Evolutionary conservation across 2,797 vertebrate species (phyloP), one percentile per base, ranked within the genome.

Genomic region (Takifugu rubripes): DNA sequence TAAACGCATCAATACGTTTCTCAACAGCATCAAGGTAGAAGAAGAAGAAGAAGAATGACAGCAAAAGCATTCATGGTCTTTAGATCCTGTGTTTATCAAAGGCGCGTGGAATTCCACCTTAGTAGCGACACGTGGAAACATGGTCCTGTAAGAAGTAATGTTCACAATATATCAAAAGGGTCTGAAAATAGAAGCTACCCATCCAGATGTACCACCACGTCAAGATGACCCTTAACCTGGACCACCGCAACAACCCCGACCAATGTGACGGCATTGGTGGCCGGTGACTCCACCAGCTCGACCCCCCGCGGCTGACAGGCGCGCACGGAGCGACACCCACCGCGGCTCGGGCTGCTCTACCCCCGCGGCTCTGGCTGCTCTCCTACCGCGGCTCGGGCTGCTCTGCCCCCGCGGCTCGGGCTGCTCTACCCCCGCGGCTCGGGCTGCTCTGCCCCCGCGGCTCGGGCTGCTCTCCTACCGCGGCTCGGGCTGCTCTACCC

Each of bases 351-450:
- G 63, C 74, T 66, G 79, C 64, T 80, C 57, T 58, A 25, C 74
- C 71, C 46, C 50, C 55, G 53, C 75, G 21, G 21, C 21, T 21
- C 21, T 21, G 21, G 21, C 21, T 21, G 21, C 21, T 21, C 46
- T 78, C 81, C 58, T 82, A 82, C 85, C 83, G 77, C 66, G 27
- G 67, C 56, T 61, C 60, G 59, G 63, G 63, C 74, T 66, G 79
- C 64, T 80, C 57, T 58, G 26, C 74, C 71, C 46, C 50, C 55
- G 53, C 75, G 21, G 21, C 21, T 21, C 21, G 21, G 21, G 21
- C 21, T 21, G 21, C 21, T 21, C 46, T 78, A 80, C 58, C 82
- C 82, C 85, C 83, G 77, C 66, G 27, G 67, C 56, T 61, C 60
- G 60, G 63, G 63, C 74, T 66, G 79, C 64, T 79, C 57, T 58